These are phyloP conservation scores for Petrolisthes cinctipes DNA, from an alignment of 2,888 invertebrate species.

Conservation along the genomic window DNA sequence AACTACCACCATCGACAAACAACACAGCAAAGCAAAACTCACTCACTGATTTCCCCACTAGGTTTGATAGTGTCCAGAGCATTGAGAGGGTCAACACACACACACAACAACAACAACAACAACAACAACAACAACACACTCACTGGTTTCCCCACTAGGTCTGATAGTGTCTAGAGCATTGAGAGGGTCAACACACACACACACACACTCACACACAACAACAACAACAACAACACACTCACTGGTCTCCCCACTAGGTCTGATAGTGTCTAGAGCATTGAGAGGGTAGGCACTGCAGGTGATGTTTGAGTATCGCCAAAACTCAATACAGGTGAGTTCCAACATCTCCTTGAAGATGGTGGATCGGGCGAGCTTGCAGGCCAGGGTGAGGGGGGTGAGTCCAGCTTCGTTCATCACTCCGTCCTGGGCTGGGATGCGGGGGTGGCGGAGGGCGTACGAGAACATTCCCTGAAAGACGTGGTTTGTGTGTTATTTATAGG, in stretches of 20 bases:
- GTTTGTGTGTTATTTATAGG: too few species aligned
- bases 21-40: neutral
- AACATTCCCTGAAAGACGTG: conserved; percentile 80
- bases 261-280: conserved; percentile 93
- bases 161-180: conserved; percentile 95
- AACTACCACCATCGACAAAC: neutral
- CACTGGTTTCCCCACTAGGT: conserved; percentile 95
- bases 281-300: conserved; percentile 98
- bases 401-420: conserved; percentile 90
- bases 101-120: neutral
- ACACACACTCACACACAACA: neutral
- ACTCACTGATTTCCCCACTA: conserved; percentile 93
- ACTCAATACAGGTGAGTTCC: conserved; percentile 92
- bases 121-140: conserved; percentile 68
- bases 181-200: conserved; percentile 77
- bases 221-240: conserved; percentile 69
- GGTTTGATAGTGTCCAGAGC: conserved; percentile 95
- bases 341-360: conserved; percentile 98
- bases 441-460: conserved; percentile 95
- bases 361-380: conserved; percentile 95
- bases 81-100: conserved; percentile 81
- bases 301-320: conserved; percentile 99
- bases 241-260: conserved; percentile 96
- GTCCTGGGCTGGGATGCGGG: conserved; percentile 91
- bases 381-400: conserved; percentile 93